phyloP scores from a whole-genome alignment of 2,888 invertebrate species.

The Venustoraphidia nigricollis region DNA sequence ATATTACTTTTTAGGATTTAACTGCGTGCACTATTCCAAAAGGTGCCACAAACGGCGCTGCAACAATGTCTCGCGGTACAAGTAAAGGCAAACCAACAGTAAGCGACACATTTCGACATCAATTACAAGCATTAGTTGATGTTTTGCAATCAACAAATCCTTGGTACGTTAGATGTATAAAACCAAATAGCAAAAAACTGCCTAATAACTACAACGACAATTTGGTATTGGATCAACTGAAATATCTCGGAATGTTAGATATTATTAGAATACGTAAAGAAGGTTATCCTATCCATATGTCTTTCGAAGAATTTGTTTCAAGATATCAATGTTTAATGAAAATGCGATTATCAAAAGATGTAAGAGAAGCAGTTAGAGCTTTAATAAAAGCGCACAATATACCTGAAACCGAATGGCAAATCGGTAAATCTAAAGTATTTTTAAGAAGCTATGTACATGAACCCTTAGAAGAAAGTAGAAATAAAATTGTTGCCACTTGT shows the following conservation, averaged over 20 bases:
- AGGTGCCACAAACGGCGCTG: conserved; percentile 23
- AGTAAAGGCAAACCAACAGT: conserved; percentile 82
- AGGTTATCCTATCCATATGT: conserved; percentile 77
- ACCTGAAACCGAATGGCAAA: conserved; percentile 69
- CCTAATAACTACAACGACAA: conserved; percentile 65
- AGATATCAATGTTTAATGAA: conserved; percentile 59
- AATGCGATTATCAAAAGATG: conserved; percentile 30
- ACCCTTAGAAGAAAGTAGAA: conserved; percentile 66
- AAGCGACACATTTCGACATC: conserved; percentile 77
- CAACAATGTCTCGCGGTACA: conserved; percentile 63
- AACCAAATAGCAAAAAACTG: conserved; percentile 74
- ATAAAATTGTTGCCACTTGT: conserved; percentile 48
- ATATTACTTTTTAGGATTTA: conserved; percentile 15
- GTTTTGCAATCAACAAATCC: conserved; percentile 80
- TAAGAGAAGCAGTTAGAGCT: conserved; percentile 27
- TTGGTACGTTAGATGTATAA: conserved; percentile 88
- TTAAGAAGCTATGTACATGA: conserved; percentile 68
- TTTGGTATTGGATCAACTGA: conserved; percentile 72
- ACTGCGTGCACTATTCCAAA: conserved; percentile 22
- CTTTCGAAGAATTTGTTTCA: conserved; percentile 56
- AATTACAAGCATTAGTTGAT: conserved; percentile 75
- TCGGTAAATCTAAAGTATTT: conserved; percentile 77
- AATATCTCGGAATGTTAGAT: conserved; percentile 85
- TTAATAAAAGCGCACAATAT: conserved; percentile 49
- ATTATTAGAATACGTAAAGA: conserved; percentile 82